A percentile compares a stretch with the other conserved stretches of the same genome.
Evolutionary conservation across 2,888 invertebrate genomes (phyloP).

Genomic region (Acanthoscelides obtectus): DNA sequence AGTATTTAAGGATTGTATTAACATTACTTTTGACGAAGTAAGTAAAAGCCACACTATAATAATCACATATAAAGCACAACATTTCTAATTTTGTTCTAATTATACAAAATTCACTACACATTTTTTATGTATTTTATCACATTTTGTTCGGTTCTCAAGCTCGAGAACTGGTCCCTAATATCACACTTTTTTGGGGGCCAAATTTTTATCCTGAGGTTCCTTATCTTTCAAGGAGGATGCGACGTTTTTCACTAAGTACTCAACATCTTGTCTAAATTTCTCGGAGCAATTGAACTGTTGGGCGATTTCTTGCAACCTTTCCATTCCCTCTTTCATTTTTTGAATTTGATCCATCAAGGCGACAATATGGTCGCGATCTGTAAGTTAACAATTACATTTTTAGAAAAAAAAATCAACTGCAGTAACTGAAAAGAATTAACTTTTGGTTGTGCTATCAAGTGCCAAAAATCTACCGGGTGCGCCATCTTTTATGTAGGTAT

Average conservation of each 20-base stretch:
- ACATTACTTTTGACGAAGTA: too few species aligned
- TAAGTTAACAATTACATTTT: too few species aligned
- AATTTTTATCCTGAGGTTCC: constrained; percentile 15
- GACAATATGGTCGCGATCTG: constrained; percentile 26
- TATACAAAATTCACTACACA: not conserved
- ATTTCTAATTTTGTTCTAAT: not conserved
- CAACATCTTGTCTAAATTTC: constrained; percentile 30
- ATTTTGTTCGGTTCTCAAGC: not conserved
- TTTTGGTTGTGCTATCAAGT: too few species aligned
- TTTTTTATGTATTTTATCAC: not conserved
- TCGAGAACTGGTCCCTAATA: not conserved
- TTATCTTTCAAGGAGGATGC: constrained; percentile 17
- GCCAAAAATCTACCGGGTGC: too few species aligned
- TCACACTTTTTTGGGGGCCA: constrained; percentile 10
- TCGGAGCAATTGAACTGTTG: constrained; percentile 31
- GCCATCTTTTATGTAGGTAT: too few species aligned
- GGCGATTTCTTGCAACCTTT: constrained; percentile 32
- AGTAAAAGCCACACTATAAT: too few species aligned
- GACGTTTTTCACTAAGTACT: constrained; percentile 28
- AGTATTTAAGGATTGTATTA: too few species aligned
- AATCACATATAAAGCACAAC: too few species aligned
- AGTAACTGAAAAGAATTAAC: too few species aligned
- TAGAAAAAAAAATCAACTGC: too few species aligned
- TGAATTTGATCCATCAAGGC: constrained; percentile 29
- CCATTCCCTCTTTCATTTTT: constrained; percentile 34